Base-by-base conservation (phyloP, 2,888 invertebrate genomes). In the Apodemia zela region DNA sequence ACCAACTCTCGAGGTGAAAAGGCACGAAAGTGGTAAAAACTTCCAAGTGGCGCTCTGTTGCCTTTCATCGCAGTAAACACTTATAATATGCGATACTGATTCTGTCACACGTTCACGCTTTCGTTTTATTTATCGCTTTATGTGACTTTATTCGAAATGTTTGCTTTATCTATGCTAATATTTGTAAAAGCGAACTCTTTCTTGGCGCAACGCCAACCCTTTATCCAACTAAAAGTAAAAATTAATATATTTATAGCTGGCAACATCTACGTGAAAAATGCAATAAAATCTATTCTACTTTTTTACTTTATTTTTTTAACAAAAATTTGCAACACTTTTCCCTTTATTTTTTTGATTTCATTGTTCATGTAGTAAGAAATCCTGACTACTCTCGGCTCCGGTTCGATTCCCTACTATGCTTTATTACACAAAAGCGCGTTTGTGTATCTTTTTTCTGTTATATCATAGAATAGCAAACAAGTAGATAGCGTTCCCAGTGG, bases 1-100 rank as follows among this genome's bases (percentile, higher is more conserved):
- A 71, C 70, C 54, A 54, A 54, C 72, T 64, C 72, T 73, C 75
- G 71, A 74, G 73, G 75, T 78, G 76, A 76, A 77, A 75, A 72
- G 72, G 68, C 54, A 54, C 54, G 67, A 69, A 71, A 71, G 69
- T 69, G 67, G 71, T 72, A 74, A 76, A 78, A 79, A 75, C 64
- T 76, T 75, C 72, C 69, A 71, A 71, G 73, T 65, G 69, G 61
- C 66, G 63, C 59, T 64, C 60, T 66, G 65, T 67, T 67, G 64
- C 61, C 65, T 54, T 54, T 54, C 21, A 54, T 54, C 54, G 54
- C 15, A 54, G 65, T 70, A 71, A 72, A 71, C 69, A 72, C 69
- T 71, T 69, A 54, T 54, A 54, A 68, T 63, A 67, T 60, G 62
- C 67, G 64, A 69, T 68, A 69, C 61, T 66, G 63, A 71, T 71